phyloP scores from a whole-genome alignment of 2,888 invertebrate species.

The Serrognathus titanus region DNA sequence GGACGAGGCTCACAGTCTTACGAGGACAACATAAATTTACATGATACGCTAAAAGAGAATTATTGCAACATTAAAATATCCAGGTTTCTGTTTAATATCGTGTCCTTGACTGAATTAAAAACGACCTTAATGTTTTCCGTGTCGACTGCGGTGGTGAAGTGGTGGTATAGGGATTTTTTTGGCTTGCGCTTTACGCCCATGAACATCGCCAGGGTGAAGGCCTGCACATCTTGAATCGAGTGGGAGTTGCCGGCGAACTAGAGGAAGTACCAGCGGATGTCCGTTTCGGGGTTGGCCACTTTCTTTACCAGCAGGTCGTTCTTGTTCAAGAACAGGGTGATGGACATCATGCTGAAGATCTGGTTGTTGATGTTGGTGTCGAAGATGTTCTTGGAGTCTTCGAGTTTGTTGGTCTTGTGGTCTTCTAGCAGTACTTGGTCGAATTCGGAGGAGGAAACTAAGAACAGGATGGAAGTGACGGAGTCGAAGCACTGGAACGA shows the following conservation, averaged over 20 bases:
- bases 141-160: constrained; percentile 97
- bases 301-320: constrained; percentile 91
- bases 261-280: constrained; percentile 84
- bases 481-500: constrained; percentile 99
- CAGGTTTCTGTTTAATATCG: constrained; percentile 92
- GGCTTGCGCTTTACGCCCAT: constrained; percentile 79
- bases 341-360: constrained; percentile 89
- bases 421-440: constrained; percentile 95
- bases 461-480: constrained; percentile 94
- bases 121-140: constrained; percentile 98
- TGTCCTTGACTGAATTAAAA: constrained; percentile 96
- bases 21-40: constrained; percentile 9
- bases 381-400: constrained; percentile 95
- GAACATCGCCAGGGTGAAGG: constrained; percentile 86
- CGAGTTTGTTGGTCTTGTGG: constrained; percentile 89
- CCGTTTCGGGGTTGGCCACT: constrained; percentile 76
- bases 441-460: constrained; percentile 96
- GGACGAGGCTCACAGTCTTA: too few relatives aligned
- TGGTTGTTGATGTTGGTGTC: constrained; percentile 98
- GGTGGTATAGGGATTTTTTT: constrained; percentile 86
- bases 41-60: constrained; percentile 29
- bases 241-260: constrained; percentile 80
- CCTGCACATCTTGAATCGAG: constrained; percentile 84
- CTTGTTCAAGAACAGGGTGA: constrained; percentile 97
- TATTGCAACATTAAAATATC: constrained; percentile 91